phyloP scores from a whole-genome alignment of 2,888 invertebrate genomes.

The Yponomeuta malinellus region DNA sequence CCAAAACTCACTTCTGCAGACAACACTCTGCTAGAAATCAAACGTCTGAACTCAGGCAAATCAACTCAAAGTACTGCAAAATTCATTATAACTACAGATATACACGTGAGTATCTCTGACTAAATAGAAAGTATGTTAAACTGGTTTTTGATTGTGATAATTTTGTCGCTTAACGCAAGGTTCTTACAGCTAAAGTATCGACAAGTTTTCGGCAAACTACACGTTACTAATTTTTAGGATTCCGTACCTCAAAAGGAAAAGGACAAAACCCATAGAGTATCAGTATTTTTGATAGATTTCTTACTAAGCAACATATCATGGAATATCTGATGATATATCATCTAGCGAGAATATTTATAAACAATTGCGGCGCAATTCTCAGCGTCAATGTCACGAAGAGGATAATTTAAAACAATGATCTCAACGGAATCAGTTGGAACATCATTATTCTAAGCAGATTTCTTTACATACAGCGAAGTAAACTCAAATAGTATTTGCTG shows the following conservation, averaged over 20 bases:
- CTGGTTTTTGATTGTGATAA: slow-evolving; percentile 25
- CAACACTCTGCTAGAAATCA: neutral
- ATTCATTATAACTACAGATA: neutral
- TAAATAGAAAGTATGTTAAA: slow-evolving; percentile 27
- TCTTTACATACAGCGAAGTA: neutral
- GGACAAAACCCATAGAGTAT: no score
- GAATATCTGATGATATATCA: no score
- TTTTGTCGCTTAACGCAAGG: slow-evolving; percentile 14
- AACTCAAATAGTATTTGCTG: no score
- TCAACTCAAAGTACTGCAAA: neutral
- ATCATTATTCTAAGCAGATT: slow-evolving; percentile 35
- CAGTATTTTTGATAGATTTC: no score
- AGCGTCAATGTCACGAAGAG: slow-evolving; percentile 8
- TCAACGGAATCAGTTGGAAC: slow-evolving; percentile 31
- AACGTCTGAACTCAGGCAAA: neutral
- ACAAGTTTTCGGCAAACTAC: slow-evolving; percentile 6
- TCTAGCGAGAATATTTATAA: neutral
- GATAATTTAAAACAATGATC: slow-evolving; percentile 42
- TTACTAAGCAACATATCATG: no score
- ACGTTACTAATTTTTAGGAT: neutral
- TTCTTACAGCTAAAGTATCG: neutral
- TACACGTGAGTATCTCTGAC: neutral
- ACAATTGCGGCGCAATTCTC: slow-evolving; percentile 1
- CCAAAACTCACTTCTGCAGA: neutral
- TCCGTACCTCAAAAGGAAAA: no score